Evolutionary conservation across 2,797 vertebrate species (phyloP), one percentile per base, ranked within the genome.

Genomic region (Leptoclinus maculatus): DNA sequence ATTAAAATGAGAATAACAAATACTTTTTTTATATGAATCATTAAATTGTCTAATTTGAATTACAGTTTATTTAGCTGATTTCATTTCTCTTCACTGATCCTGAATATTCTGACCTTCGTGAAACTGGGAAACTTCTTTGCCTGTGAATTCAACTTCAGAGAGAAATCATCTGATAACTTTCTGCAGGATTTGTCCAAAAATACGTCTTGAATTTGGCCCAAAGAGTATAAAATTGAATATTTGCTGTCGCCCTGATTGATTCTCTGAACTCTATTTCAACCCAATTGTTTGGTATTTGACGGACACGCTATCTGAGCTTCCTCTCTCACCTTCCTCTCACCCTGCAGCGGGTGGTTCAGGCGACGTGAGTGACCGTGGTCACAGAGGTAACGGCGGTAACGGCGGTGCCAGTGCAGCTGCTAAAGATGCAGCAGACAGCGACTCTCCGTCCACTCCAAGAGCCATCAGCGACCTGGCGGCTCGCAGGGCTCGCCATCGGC

Each of bases 381-480:
- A n/a, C 74, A 68, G 66, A 71, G 79, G 84, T 58, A 91, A 88
- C 78, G 95, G 92, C 88, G 86, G 3, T 45, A 45, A 82, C n/a
- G 93, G 96, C 74, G 25, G 12, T 0, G 13, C 17, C 2, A 1
- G 32, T 0, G 70, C 25, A 8, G 67, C 51, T 0, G 45, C 53
- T 8, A 86, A 77, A 83, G 41, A 5, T 1, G 89, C 89, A 47
- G 66, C 92, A 32, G 96, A 97, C 81, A 91, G 91, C 90, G 93
- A 94, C 38, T 81, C 88, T 39, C 81, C 84, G 0, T 86, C 85
- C 71, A 95, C 97, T 64, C 96, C 98, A 19, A 97, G 96, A 88
- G 98, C 98, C 90, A 99, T 97, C 93, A 99, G 97, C 63, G 98
- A 99, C 93, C 94, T 99, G 89, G 98, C 97, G 3, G 97, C 96